Percentiles rank a stretch among this genome's conserved stretches.
Evolutionary conservation across 2,888 invertebrate species (phyloP).

Genomic region (Linnaemya tessellans): DNA sequence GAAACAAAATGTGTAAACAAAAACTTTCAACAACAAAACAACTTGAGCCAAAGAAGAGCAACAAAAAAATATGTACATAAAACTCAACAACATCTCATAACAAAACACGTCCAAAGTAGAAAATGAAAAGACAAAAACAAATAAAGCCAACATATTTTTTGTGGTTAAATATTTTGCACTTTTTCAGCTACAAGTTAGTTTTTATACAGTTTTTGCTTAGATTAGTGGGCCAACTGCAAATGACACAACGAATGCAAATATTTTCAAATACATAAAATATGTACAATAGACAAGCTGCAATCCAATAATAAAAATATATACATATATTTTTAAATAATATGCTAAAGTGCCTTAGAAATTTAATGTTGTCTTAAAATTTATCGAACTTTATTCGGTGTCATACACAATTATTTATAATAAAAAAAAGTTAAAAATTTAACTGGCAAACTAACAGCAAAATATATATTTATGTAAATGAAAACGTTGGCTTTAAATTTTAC

Average conservation of each 20-base stretch:
- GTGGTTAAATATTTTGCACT: constrained; percentile 59
- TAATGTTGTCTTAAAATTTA: not conserved
- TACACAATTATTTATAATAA: not conserved
- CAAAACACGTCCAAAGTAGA: constrained; percentile 25
- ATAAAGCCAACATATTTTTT: constrained; percentile 52
- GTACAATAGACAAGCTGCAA: too few species aligned
- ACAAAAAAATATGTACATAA: too few species aligned
- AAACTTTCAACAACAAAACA: constrained; percentile 52
- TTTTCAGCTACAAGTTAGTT: constrained; percentile 68
- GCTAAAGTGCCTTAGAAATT: constrained; percentile 51
- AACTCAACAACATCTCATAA: constrained; percentile 50
- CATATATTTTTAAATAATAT: not conserved
- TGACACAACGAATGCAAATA: constrained; percentile 47
- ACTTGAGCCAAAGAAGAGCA: constrained; percentile 9
- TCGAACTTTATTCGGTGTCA: not conserved
- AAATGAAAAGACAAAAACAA: constrained; percentile 32
- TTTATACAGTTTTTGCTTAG: constrained; percentile 69
- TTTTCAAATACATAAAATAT: not conserved
- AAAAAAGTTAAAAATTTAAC: not conserved
- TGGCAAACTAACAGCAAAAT: too few species aligned
- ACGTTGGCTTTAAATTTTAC: not conserved
- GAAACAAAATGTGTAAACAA: constrained; percentile 45
- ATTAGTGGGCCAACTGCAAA: constrained; percentile 49
- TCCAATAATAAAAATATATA: not conserved
- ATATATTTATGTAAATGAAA: not conserved